These are phyloP conservation scores for Macroramphosus scolopax DNA, from an alignment of 2,797 vertebrate species.

Conservation along the genomic window DNA sequence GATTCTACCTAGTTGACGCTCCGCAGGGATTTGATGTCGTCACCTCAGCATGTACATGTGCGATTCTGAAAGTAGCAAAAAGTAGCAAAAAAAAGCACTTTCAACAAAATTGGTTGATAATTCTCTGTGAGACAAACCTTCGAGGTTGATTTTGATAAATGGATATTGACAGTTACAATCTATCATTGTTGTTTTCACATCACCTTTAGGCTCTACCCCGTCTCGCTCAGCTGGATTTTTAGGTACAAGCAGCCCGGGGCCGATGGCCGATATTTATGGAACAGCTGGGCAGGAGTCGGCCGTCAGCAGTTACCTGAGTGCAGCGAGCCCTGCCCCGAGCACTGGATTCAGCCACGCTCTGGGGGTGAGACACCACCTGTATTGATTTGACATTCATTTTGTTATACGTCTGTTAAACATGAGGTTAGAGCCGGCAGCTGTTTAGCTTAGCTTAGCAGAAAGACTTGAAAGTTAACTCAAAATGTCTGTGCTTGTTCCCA, in stretches of 20 bases:
- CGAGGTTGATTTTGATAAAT: no score
- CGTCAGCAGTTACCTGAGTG: constrained; percentile 98
- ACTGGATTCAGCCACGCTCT: constrained; percentile 96
- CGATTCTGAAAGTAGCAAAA: no score
- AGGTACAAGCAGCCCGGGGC: constrained; percentile 96
- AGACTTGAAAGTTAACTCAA: constrained; percentile 2
- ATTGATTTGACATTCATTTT: background rate
- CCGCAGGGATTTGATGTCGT: no score
- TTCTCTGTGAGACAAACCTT: no score
- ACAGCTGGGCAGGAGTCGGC: constrained; percentile 94
- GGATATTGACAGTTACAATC: no score
- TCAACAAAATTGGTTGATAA: no score
- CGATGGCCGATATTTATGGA: constrained; percentile 96
- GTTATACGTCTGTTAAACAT: background rate
- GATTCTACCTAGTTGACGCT: no score
- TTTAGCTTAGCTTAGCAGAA: constrained; percentile 1
- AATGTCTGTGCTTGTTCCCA: constrained; percentile 21
- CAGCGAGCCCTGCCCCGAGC: constrained; percentile 95
- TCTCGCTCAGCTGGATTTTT: constrained; percentile 95
- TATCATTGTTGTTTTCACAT: no score
- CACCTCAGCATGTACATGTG: no score
- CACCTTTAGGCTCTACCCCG: constrained; percentile 83
- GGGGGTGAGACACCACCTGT: constrained; percentile 81
- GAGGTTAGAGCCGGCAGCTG: background rate
- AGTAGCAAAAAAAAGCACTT: no score